phyloP scores from a whole-genome alignment of 2,797 vertebrate genomes.

The Pangasius krempfi region DNA sequence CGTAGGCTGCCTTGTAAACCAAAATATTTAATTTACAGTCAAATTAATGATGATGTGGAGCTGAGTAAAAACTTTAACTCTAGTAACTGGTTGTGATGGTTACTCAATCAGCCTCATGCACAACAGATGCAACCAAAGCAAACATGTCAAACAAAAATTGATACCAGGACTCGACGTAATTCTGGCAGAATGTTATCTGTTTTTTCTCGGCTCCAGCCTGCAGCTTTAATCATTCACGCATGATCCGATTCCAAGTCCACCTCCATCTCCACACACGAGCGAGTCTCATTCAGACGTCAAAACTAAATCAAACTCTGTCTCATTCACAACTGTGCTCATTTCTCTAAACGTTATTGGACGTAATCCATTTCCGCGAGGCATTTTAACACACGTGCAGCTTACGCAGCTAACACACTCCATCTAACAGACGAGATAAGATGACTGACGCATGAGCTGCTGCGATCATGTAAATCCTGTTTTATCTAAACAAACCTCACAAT shows the following conservation, averaged over 20 bases:
- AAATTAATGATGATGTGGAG: background rate
- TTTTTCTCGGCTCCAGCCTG: background rate
- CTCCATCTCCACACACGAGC: background rate
- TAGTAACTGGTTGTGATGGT: background rate
- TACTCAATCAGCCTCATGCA: background rate
- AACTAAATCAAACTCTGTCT: background rate
- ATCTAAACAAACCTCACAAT: constrained; percentile 55
- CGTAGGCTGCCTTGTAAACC: background rate
- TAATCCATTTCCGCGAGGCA: background rate
- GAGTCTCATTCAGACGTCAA: background rate
- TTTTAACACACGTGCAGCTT: background rate
- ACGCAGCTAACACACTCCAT: background rate
- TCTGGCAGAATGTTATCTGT: background rate
- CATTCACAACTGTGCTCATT: background rate
- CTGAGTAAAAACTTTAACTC: background rate
- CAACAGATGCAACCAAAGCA: background rate
- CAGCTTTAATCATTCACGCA: background rate
- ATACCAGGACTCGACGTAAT: background rate
- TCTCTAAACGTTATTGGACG: background rate
- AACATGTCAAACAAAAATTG: background rate
- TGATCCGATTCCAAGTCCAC: background rate
- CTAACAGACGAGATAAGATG: background rate
- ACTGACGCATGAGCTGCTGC: background rate
- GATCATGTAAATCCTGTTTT: constrained; percentile 61
- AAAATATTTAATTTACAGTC: background rate